Evolutionary conservation across 2,113 vertebrate genomes (phyloP), one percentile per base, ranked within the genome.

Genomic region (Nycticebus coucang): DNA sequence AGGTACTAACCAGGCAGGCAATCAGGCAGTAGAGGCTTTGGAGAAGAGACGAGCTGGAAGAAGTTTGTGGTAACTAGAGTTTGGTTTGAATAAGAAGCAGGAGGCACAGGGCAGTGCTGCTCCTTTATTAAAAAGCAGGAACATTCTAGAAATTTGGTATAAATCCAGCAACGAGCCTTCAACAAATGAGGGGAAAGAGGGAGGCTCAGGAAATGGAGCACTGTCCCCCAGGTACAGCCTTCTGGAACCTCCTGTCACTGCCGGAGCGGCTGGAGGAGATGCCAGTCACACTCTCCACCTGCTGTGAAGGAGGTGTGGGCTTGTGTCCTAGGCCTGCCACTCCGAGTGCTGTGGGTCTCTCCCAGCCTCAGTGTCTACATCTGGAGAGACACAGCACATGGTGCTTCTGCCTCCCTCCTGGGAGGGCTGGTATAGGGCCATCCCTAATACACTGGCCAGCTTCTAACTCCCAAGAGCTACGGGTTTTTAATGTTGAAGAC

Each of bases 61-160:
- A 60, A 75, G 79, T 28, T 37, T 9, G 0, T 22, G 37, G 37
- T 71, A 26, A 28, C 30, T 24, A 15, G 66, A 69, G 30, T 80
- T 57, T 35, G 28, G 30, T 50, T 80, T 64, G 35, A 87, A 64
- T 17, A 75, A 94, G 77, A 79, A 91, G n/a, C 22, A 2, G 21
- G 68, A 69, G 57, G 9, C 53, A 62, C 19, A 15, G 77, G 41
- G 68, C 21, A 89, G 41, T 24, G 4, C 8, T 17, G 21, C 4
- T 66, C 80, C 68, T 86, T 85, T 66, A 77, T 15, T 75, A 57
- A 71, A 94, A 85, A 59, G 72, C 66, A 82, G 75, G 74, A 69
- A 11, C 22, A 28, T 19, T 15, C 75, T 9, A 17, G 62, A 75
- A 85, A 83, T 41, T 45, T 77, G 45, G 26, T 55, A 11, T 60